These are phyloP conservation scores for Herpailurus yagouaroundi DNA, from an alignment of 2,113 vertebrate genomes.

Conservation along the genomic window DNA sequence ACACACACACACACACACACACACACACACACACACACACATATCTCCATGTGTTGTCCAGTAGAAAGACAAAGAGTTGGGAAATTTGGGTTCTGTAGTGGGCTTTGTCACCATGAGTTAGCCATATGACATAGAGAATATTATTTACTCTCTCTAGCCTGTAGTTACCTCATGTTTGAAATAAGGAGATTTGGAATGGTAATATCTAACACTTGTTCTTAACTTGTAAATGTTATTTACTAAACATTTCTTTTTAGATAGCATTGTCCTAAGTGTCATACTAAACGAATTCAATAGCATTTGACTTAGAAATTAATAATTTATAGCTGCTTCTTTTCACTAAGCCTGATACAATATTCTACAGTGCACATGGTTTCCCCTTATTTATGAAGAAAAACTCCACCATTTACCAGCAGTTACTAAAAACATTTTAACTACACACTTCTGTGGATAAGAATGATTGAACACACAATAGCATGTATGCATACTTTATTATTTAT, in stretches of 20 bases:
- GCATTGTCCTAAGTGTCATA: not conserved
- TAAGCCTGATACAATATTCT: not conserved
- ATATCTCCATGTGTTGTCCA: not conserved
- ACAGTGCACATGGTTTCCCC: not conserved
- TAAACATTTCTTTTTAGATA: not conserved
- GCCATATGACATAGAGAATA: not conserved
- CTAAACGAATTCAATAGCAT: not conserved
- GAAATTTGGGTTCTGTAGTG: not conserved
- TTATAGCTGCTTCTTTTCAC: not conserved
- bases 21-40: no score
- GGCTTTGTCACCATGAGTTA: not conserved
- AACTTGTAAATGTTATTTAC: not conserved
- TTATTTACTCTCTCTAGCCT: not conserved
- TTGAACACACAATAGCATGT: not conserved
- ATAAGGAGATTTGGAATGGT: not conserved
- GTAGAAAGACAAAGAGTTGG: not conserved
- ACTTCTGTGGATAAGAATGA: not conserved
- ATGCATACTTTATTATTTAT: slow-evolving; percentile 23
- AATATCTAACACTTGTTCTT: not conserved
- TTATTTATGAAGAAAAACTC: not conserved
- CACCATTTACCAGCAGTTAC: not conserved
- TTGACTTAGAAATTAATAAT: slow-evolving; percentile 20
- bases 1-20: not conserved
- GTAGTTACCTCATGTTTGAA: not conserved
- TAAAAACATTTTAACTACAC: not conserved